Evolutionary conservation across 1,140 invertebrate genomes (phyloP), one percentile per base, ranked within the genome.

Genomic region (Homarus americanus): DNA sequence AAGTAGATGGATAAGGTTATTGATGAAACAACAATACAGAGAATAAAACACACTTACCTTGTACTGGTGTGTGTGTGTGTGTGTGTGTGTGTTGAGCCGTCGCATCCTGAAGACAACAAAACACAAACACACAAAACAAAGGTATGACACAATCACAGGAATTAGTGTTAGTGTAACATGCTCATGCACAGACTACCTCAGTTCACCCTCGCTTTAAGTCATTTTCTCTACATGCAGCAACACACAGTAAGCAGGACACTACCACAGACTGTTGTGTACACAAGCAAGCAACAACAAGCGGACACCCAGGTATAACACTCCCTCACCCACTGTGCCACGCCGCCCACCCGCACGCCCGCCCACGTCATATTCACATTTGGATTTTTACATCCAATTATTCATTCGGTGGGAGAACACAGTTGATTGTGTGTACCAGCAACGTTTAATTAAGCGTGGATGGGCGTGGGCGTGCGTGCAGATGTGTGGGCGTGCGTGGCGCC

Each of bases 41-140:
- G 12, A 12, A 17, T 75, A 9, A 75, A 75, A 41, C 3, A 12
- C 24, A 78, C 36, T 41, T 78, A 41, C 36, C 75, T 40, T n/a
- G 24, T 41, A 32, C 7, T 7, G n/a, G 0, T 69, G 63, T 80
- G 78, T 80, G 78, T 80, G 78, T 80, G 78, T 80, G 78, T 80
- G 78, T 80, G 78, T 80, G 76, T 79, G 78, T 80, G 78, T 80
- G 78, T 79, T n/a, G 76, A 49, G 76, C 49, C 10, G n/a, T 69
- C 32, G 24, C n/a, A 5, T 24, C 24, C 63, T 69, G 7, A 24
- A 69, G 2, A 32, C 17, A 7, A 5, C n/a, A 24, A 24, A 69
- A 69, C 1, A 69, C 5, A 49, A 7, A 15, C 44, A 49, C 44
- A 49, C 12, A 15, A 49, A 49, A 49, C 12, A 49, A 49, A n/a